Base-by-base conservation (phyloP, 1,140 invertebrate genomes). In the Chionoecetes opilio region DNA sequence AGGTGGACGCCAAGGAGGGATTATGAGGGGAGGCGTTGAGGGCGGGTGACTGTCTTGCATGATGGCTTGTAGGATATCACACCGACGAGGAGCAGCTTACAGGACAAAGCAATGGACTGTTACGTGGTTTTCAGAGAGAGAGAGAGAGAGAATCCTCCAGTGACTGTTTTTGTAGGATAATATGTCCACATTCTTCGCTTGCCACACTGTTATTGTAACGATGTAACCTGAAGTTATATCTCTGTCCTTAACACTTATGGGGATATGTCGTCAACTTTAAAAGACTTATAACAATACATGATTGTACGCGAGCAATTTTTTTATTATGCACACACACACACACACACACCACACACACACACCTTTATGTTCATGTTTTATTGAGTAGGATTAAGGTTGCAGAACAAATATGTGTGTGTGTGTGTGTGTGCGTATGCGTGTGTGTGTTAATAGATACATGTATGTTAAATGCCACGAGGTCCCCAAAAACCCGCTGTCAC, bases 291-390 rank as follows among this genome's bases (percentile, higher is more conserved):
- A 14, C 21, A 29, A 90, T 26, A 88, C 32, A 88, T n/a, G n/a
- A n/a, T n/a, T n/a, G n/a, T n/a, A n/a, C n/a, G n/a, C n/a, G n/a
- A n/a, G n/a, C n/a, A n/a, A n/a, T n/a, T n/a, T n/a, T n/a, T 14
- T 75, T 14, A n/a, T 14, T n/a, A 75, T n/a, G 32, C 53, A 91
- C 90, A 91, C 90, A 91, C 90, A 91, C 53, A 91, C 90, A 92
- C 53, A 92, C 90, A 91, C 53, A 91, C 90, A 91, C 41, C 41
- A 88, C 87, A 88, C 32, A 34, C 87, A 88, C 32, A 88, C 5
- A 35, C 32, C n/a, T n/a, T n/a, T n/a, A n/a, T n/a, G n/a, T n/a
- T n/a, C n/a, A n/a, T n/a, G n/a, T n/a, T n/a, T n/a, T n/a, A n/a
- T n/a, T n/a, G 35, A 14, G 41, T 26, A 26, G 37, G 0, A 29